A percentile compares a stretch with the other conserved stretches of the same genome.
These are phyloP conservation scores for Xylota sylvarum DNA, from an alignment of 2,888 invertebrate genomes.

Conservation along the genomic window DNA sequence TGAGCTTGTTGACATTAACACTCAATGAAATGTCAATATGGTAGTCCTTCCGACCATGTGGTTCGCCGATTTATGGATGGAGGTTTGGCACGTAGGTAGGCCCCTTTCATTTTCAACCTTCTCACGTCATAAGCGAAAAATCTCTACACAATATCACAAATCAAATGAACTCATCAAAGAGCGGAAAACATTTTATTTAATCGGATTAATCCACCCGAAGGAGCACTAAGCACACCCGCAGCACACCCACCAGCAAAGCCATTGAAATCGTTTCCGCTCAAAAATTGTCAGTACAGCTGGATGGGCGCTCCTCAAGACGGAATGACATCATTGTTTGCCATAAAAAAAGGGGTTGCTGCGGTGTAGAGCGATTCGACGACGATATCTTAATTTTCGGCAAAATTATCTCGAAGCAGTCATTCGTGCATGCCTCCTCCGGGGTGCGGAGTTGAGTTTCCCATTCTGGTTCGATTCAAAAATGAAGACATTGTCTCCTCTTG, in stretches of 20 bases:
- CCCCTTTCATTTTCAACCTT: neutral
- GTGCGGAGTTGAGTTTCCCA: neutral
- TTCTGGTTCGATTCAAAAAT: conserved; percentile 1
- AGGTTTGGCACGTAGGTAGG: no score
- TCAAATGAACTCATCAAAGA: conserved; percentile 39
- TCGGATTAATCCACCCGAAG: conserved; percentile 56
- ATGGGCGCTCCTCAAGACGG: conserved; percentile 37
- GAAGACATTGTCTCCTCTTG: conserved; percentile 28
- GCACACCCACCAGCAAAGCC: neutral
- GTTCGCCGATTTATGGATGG: conserved; percentile 7
- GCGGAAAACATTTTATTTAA: conserved; percentile 35
- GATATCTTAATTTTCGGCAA: conserved; percentile 57
- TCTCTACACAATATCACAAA: conserved; percentile 11
- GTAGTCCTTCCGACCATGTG: neutral
- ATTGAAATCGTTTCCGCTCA: conserved; percentile 2
- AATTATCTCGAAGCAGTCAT: conserved; percentile 61
- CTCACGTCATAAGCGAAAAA: neutral
- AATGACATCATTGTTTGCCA: conserved; percentile 44
- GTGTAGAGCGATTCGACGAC: neutral
- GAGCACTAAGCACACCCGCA: neutral
- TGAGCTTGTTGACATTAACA: conserved; percentile 20
- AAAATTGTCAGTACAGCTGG: conserved; percentile 14
- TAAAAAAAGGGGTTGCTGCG: conserved; percentile 18
- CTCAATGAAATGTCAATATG: conserved; percentile 19
- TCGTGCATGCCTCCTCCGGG: conserved; percentile 38